A percentile compares a stretch with the other conserved stretches of the same genome.
phyloP scores from a whole-genome alignment of 2,888 invertebrate genomes.

The Sabatieria punctata region DNA sequence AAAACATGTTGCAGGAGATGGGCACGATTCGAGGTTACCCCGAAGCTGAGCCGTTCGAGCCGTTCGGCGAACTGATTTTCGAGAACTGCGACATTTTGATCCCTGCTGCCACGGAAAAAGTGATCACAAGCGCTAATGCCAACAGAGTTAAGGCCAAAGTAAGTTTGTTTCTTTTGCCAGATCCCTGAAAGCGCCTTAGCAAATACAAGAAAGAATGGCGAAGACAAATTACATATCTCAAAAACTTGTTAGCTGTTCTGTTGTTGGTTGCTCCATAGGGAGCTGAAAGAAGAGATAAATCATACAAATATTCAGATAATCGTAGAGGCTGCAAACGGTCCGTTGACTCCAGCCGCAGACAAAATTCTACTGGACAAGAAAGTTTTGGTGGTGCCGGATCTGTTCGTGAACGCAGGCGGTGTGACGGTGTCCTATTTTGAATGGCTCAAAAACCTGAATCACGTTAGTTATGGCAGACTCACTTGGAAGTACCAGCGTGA shows the following conservation, averaged over 20 bases:
- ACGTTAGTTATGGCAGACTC: constrained; percentile 85
- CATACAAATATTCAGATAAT: too few species aligned
- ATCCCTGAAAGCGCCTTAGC: too few species aligned
- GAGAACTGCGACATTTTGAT: constrained; percentile 91
- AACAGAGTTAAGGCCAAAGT: constrained; percentile 73
- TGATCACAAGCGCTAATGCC: constrained; percentile 76
- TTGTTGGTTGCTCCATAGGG: too few species aligned
- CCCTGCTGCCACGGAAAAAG: constrained; percentile 87
- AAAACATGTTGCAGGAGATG: constrained; percentile 37
- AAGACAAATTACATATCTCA: too few species aligned
- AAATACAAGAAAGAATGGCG: too few species aligned
- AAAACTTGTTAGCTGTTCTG: too few species aligned
- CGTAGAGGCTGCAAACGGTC: constrained; percentile 91
- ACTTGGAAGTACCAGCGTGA: constrained; percentile 81
- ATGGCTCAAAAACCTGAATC: constrained; percentile 93
- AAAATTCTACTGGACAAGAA: constrained; percentile 63
- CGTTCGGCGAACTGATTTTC: constrained; percentile 45
- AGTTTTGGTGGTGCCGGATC: constrained; percentile 74
- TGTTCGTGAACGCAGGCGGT: constrained; percentile 57
- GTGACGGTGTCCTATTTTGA: constrained; percentile 97
- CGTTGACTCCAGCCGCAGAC: constrained; percentile 86
- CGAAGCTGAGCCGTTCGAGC: constrained; percentile 62
- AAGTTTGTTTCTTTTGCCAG: too few species aligned
- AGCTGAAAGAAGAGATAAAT: too few species aligned
- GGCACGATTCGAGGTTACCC: constrained; percentile 88